A percentile compares a stretch with the other conserved stretches of the same genome.
Conservation (phyloP, 2,797 vertebrate genomes). For the Epinephelus awoara region DNA sequence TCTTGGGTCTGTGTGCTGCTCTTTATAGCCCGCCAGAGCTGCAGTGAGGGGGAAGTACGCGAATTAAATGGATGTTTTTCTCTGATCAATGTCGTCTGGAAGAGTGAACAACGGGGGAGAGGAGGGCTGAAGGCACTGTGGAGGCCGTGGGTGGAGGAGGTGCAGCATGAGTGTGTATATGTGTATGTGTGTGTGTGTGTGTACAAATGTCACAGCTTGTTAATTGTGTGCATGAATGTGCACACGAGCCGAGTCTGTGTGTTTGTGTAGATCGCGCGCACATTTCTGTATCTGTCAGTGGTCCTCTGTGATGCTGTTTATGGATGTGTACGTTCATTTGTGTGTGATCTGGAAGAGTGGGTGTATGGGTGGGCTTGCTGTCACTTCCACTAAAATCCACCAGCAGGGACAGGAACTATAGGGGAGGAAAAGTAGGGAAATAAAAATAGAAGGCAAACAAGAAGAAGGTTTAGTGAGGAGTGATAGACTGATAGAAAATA, state of each 20-base stretch:
- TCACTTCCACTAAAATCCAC: constrained; percentile 68
- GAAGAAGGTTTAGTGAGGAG: constrained; percentile 18
- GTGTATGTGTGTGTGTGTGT: constrained; percentile 13
- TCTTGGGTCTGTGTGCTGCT: constrained; percentile 8
- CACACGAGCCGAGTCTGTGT: constrained; percentile 1
- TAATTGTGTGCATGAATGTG: constrained; percentile 33
- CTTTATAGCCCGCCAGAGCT: constrained; percentile 14
- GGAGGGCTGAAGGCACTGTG: constrained; percentile 22
- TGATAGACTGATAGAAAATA: background rate
- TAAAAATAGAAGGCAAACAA: constrained; percentile 55
- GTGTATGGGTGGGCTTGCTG: constrained; percentile 62
- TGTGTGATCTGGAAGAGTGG: constrained; percentile 38
- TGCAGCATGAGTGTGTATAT: background rate
- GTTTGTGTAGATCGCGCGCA: background rate
- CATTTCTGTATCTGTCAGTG: background rate
- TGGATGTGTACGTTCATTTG: background rate
- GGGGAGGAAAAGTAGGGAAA: constrained; percentile 19
- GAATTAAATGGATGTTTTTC: constrained; percentile 55
- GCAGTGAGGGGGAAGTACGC: constrained; percentile 30
- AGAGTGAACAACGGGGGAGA: constrained; percentile 32
- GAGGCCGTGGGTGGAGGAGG: constrained; percentile 43
- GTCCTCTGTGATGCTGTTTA: background rate
- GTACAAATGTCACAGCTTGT: constrained; percentile 19
- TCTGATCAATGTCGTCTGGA: constrained; percentile 50
- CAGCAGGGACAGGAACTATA: constrained; percentile 45